A percentile compares a stretch with the other conserved stretches of the same genome.
These are phyloP conservation scores for Stenurella melanura DNA, from an alignment of 2,888 invertebrate species.

Conservation along the genomic window DNA sequence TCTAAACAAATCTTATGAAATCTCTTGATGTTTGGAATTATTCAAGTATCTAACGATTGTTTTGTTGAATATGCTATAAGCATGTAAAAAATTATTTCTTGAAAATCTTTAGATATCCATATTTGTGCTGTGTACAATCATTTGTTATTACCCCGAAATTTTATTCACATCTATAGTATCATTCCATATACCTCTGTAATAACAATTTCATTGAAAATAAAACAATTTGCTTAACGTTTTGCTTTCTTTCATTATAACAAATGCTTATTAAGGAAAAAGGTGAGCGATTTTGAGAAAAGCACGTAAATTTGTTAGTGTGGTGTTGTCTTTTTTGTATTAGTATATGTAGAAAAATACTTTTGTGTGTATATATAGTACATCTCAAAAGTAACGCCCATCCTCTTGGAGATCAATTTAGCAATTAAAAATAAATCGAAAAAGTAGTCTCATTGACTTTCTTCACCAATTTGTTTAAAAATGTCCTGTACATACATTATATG, in stretches of 20 bases:
- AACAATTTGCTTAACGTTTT: constrained; percentile 66
- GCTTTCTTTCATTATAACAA: constrained; percentile 22
- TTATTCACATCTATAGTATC: constrained; percentile 56
- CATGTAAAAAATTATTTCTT: constrained; percentile 50
- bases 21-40: constrained; percentile 35
- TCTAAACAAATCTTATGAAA: constrained; percentile 5
- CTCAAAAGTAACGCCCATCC: not conserved
- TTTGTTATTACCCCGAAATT: constrained; percentile 57
- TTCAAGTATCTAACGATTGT: constrained; percentile 35
- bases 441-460: too few species aligned
- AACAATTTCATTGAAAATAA: constrained; percentile 66
- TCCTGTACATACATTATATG: too few species aligned
- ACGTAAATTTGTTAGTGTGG: constrained; percentile 23
- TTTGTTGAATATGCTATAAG: constrained; percentile 48
- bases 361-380: not conserved
- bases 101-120: constrained; percentile 46
- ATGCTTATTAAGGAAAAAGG: constrained; percentile 38
- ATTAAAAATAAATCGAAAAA: too few species aligned
- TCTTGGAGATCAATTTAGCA: too few species aligned
- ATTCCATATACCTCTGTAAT: constrained; percentile 55
- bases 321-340: constrained; percentile 38
- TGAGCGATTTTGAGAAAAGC: constrained; percentile 37
- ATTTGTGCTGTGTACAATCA: constrained; percentile 69
- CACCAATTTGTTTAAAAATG: too few species aligned
- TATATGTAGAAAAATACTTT: constrained; percentile 28